Base-by-base conservation (phyloP, 2,797 vertebrate species). In the Chelon labrosus region DNA sequence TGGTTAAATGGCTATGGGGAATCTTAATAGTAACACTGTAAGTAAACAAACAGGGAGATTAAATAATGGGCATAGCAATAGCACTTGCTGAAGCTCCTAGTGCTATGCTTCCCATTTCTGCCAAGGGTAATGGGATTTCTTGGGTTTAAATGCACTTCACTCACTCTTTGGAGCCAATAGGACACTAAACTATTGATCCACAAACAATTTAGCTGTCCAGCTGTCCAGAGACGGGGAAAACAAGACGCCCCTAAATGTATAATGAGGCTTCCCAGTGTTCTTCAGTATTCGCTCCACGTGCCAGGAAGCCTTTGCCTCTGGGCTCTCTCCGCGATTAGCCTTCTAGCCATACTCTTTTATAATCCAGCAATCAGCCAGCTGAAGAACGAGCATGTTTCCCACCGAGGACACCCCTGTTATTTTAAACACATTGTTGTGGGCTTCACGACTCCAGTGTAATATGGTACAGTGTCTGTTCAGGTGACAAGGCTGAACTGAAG, bases 111-210 rank as follows among this genome's bases (percentile, higher is more conserved):
- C 83, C 83, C 80, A 76, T 89, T 81, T 84, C 83, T 86, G 87
- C 86, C 85, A 88, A 73, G 83, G 61, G 47, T 94, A 94, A 95
- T 94, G 88, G 90, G 87, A 92, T 95, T 93, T 93, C 89, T 88
- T 50, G 22, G 59, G 79, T 88, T 85, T 91, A 92, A 94, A 92
- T 91, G 91, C 92, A 91, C 90, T 93, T 91, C 78, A 73, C 87
- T 83, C 87, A 89, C 82, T 80, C 80, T 61, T 75, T 70, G 53
- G 85, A 90, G 89, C 86, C 83, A 81, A 82, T 85, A 80, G 87
- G 85, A 92, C 85, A 82, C 84, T 88, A 88, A 92, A 92, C 88
- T 92, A 95, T 95, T 91, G 95, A 95, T 94, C 94, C 82, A 82
- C 89, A 90, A 91, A 94, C 93, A 93, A 90, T 92, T 93, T 90